These are phyloP conservation scores for Tinamus major DNA, from an alignment of 2,797 vertebrate species.

Conservation along the genomic window DNA sequence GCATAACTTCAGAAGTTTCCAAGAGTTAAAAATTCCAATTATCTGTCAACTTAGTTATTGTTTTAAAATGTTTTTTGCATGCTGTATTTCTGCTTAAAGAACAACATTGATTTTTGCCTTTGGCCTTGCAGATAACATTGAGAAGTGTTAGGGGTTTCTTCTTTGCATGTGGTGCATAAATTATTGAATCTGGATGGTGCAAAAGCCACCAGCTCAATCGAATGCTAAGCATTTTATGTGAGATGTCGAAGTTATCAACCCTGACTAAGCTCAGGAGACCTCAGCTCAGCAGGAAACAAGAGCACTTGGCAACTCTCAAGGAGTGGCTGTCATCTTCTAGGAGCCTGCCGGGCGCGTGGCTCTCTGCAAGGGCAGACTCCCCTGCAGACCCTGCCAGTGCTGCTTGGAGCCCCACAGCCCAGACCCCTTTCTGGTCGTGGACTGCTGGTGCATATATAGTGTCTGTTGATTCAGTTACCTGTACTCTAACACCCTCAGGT, in stretches of 20 bases:
- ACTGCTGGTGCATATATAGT: not conserved
- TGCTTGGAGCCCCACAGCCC: not conserved
- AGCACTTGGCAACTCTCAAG: not conserved
- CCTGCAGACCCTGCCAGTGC: not conserved
- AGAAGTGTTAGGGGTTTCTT: not conserved
- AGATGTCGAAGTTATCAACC: not conserved
- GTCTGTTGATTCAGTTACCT: not conserved
- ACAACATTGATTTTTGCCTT: not conserved
- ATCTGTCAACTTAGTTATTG: not conserved
- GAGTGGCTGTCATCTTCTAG: not conserved
- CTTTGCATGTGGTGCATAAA: not conserved
- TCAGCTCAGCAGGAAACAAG: not conserved
- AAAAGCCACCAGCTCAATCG: not conserved
- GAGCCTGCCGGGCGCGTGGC: not conserved
- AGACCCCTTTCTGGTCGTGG: not conserved
- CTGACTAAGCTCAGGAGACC: not conserved
- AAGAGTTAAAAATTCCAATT: not conserved
- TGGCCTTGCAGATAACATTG: not conserved
- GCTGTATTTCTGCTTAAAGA: not conserved
- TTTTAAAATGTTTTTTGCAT: slow-evolving; percentile 50
- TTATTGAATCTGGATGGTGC: not conserved
- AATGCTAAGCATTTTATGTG: not conserved
- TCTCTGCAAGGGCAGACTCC: not conserved
- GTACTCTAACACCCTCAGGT: not conserved
- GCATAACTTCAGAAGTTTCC: slow-evolving; percentile 3